A percentile compares a stretch with the other conserved stretches of the same genome.
These are phyloP conservation scores for Nemurella pictetii DNA, from an alignment of 2,888 invertebrate species.

Conservation along the genomic window DNA sequence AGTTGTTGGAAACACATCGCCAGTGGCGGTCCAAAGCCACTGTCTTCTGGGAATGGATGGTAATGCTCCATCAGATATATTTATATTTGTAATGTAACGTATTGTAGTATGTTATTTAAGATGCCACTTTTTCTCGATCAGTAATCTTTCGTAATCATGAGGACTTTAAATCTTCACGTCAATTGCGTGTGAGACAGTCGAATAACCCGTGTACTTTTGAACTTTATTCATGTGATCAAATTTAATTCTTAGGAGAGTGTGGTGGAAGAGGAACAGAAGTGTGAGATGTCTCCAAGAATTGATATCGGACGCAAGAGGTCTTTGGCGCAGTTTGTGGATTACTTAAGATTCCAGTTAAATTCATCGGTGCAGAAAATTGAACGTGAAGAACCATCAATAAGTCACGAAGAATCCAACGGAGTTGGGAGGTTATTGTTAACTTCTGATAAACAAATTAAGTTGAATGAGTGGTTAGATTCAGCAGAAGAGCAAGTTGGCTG, in stretches of 20 bases:
- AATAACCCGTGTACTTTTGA: neutral
- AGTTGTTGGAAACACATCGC: conserved; percentile 43
- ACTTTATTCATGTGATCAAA: neutral
- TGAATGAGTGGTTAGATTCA: neutral
- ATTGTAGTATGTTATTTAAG: no score
- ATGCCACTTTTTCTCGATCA: no score
- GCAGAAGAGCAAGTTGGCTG: neutral
- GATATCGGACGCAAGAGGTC: conserved; percentile 6
- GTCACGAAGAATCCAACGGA: neutral
- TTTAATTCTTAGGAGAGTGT: conserved; percentile 32
- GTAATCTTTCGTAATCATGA: no score
- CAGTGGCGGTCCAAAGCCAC: conserved; percentile 44
- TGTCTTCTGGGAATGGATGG: conserved; percentile 47
- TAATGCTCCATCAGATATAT: conserved; percentile 20
- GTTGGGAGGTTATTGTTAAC: neutral
- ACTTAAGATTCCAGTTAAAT: neutral
- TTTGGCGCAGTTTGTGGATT: neutral
- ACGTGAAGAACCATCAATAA: neutral
- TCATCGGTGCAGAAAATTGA: neutral
- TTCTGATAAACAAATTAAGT: neutral
- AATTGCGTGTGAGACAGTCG: no score
- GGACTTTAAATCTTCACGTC: no score
- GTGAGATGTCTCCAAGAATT: neutral
- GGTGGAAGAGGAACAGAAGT: conserved; percentile 26
- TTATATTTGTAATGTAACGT: no score